Evolutionary conservation across 2,888 invertebrate species (phyloP).

Genomic region (Drosophila paramelanica): DNA sequence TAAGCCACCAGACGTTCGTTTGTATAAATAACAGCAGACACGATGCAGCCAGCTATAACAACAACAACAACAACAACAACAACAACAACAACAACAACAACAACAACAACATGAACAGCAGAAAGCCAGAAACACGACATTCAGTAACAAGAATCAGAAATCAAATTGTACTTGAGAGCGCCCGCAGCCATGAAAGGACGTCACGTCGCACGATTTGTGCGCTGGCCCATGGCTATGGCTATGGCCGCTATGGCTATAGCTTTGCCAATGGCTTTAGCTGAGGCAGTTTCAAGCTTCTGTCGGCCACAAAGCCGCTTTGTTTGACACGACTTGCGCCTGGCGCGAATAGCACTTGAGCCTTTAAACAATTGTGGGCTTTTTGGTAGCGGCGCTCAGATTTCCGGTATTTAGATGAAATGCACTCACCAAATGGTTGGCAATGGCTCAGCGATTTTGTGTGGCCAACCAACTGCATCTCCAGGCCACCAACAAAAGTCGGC

Average conservation of each 20-base stretch:
- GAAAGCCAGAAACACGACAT: slow-evolving; percentile 31
- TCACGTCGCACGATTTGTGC: slow-evolving; percentile 51
- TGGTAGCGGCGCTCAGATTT: too few species aligned
- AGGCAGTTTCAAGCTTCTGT: not conserved
- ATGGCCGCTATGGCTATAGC: not conserved
- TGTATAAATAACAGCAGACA: slow-evolving; percentile 67
- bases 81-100: slow-evolving; percentile 16
- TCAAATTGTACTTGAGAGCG: slow-evolving; percentile 74
- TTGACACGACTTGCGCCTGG: too few species aligned
- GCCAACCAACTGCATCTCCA: slow-evolving; percentile 23
- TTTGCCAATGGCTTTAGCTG: not conserved
- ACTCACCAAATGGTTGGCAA: too few species aligned
- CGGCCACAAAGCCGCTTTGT: too few species aligned
- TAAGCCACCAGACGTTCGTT: slow-evolving; percentile 51
- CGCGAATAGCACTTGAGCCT: too few species aligned
- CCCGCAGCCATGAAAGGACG: slow-evolving; percentile 60
- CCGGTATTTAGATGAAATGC: too few species aligned
- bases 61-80: slow-evolving; percentile 18
- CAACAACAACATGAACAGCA: slow-evolving; percentile 1
- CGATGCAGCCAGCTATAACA: slow-evolving; percentile 47
- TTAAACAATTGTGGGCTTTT: too few species aligned
- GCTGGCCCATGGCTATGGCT: not conserved
- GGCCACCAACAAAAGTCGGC: slow-evolving; percentile 2
- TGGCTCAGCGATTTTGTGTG: slow-evolving; percentile 3
- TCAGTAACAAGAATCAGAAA: slow-evolving; percentile 63